Evolutionary conservation across 2,888 invertebrate genomes (phyloP).

Genomic region (Siphlonurus alternatus): DNA sequence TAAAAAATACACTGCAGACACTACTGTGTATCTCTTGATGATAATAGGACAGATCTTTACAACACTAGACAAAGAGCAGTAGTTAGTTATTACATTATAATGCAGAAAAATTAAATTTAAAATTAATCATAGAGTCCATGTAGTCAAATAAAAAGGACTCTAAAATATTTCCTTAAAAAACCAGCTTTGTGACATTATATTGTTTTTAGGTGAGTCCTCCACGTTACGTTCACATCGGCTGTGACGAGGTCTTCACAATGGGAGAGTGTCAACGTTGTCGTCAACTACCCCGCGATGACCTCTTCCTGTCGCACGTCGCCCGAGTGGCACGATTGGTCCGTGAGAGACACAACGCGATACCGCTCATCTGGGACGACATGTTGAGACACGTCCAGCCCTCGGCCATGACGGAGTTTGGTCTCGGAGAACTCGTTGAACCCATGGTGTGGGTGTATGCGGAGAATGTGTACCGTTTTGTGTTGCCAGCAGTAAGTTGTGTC

Average conservation of each 20-base stretch:
- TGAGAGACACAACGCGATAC: conserved; percentile 30
- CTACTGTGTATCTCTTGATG: no score
- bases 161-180: no score
- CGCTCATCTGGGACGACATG: conserved; percentile 73
- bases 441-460: conserved; percentile 71
- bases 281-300: conserved; percentile 29
- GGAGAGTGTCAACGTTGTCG: conserved; percentile 46
- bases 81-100: no score
- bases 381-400: conserved; percentile 42
- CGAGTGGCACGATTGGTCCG: conserved; percentile 41
- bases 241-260: conserved; percentile 56
- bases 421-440: conserved; percentile 51
- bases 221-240: conserved; percentile 50
- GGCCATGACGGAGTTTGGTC: conserved; percentile 38
- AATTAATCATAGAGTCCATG: no score
- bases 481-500: conserved; percentile 18
- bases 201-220: conserved; percentile 10
- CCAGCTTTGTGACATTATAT: not conserved
- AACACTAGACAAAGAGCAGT: no score
- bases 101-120: no score
- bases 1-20: no score
- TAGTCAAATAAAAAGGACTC: no score
- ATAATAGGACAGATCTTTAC: no score
- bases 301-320: conserved; percentile 45
- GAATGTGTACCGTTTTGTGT: conserved; percentile 39